Conservation (phyloP, 35 echinoderm and acorn worm genomes). For the Apostichopus parvimensis region DNA sequence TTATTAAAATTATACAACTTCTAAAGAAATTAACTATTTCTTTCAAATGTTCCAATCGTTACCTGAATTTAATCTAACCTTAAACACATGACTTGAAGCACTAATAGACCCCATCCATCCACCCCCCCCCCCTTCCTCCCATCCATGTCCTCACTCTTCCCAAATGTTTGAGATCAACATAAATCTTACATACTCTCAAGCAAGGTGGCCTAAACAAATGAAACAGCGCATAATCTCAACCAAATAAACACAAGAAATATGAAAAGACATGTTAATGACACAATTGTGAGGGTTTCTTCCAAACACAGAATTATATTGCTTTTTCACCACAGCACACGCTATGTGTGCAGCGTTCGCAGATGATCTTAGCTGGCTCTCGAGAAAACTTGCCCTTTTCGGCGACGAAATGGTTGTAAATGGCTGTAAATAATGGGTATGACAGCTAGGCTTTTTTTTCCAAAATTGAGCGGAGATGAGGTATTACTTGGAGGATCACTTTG, state of each 20-base stretch:
- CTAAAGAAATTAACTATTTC: too few relatives aligned
- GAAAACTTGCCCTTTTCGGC: constrained; percentile 31
- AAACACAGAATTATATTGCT: constrained; percentile 20
- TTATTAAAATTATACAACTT: too few relatives aligned
- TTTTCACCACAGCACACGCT: neutral
- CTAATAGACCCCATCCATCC: too few relatives aligned
- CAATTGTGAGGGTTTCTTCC: constrained; percentile 1
- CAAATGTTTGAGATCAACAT: neutral
- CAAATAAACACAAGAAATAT: constrained; percentile 28
- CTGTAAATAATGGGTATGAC: constrained; percentile 45
- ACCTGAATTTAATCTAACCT: too few relatives aligned
- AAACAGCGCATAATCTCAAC: neutral
- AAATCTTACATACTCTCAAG: neutral
- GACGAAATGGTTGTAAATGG: constrained; percentile 43
- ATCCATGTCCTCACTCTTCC: too few relatives aligned
- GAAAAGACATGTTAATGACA: constrained; percentile 43
- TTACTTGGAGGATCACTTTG: constrained; percentile 8
- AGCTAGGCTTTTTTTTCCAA: constrained; percentile 35
- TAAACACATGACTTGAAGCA: too few relatives aligned
- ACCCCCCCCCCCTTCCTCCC: too few relatives aligned
- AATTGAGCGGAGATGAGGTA: constrained; percentile 33
- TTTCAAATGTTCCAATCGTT: too few relatives aligned
- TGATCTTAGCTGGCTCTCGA: neutral
- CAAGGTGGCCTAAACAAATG: neutral
- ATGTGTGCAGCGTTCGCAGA: neutral